Percentiles rank a stretch among this genome's conserved stretches.
These are phyloP conservation scores for Drosophila sordidula DNA, from an alignment of 2,888 invertebrate genomes.

Conservation along the genomic window DNA sequence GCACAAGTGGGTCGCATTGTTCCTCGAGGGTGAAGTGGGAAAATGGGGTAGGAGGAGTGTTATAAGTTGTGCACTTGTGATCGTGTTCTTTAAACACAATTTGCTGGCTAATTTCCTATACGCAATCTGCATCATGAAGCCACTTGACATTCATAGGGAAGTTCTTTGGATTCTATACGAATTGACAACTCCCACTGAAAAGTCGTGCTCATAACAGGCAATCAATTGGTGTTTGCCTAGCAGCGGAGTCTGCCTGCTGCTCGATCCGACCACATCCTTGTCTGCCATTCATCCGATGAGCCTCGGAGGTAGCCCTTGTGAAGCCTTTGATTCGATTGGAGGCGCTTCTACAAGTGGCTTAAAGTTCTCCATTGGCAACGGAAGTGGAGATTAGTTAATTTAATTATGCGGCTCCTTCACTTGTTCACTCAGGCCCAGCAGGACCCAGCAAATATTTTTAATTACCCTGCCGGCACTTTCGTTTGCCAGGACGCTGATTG, in stretches of 20 bases:
- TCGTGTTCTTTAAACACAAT: slow-evolving; percentile 41
- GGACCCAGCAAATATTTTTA: slow-evolving; percentile 51
- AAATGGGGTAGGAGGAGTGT: neutral
- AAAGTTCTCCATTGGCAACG: slow-evolving; percentile 37
- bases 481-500: slow-evolving; percentile 8
- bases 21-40: neutral
- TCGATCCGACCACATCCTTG: neutral
- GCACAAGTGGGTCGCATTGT: slow-evolving; percentile 65
- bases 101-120: slow-evolving; percentile 62
- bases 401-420: slow-evolving; percentile 45
- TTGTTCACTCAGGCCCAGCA: slow-evolving; percentile 2
- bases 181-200: slow-evolving; percentile 2
- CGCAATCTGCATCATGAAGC: slow-evolving; percentile 46
- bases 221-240: slow-evolving; percentile 25
- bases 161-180: neutral
- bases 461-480: slow-evolving; percentile 41
- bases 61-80: slow-evolving; percentile 12
- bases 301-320: neutral
- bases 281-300: neutral
- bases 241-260: slow-evolving; percentile 14
- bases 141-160: slow-evolving; percentile 33
- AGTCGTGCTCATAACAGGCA: slow-evolving; percentile 3
- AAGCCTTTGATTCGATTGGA: slow-evolving; percentile 31
- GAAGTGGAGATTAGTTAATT: slow-evolving; percentile 61
- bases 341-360: slow-evolving; percentile 31